Evolutionary conservation across 2,113 vertebrate species (phyloP).

Genomic region (Rhizomys pruinosus): DNA sequence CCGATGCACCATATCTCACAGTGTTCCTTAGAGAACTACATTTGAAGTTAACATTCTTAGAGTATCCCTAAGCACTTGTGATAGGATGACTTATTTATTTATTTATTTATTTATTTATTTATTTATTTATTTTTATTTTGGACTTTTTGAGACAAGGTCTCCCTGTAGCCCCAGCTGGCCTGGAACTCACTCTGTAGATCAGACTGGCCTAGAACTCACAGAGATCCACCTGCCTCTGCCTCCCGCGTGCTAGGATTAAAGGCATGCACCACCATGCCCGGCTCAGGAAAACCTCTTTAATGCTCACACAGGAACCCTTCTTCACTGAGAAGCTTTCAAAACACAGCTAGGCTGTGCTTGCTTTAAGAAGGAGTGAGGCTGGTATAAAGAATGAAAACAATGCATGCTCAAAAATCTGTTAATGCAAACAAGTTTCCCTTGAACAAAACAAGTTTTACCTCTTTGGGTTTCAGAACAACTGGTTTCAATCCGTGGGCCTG

Average conservation of each 20-base stretch:
- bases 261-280: too few species aligned
- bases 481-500: constrained; percentile 97
- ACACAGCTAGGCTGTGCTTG: neutral
- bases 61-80: neutral
- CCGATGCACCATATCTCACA: neutral
- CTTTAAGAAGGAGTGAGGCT: neutral
- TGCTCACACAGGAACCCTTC: neutral
- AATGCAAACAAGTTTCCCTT: neutral
- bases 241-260: too few species aligned
- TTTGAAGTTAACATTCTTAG: constrained; percentile 9
- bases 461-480: constrained; percentile 95
- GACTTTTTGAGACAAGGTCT: too few species aligned
- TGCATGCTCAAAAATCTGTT: neutral
- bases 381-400: neutral
- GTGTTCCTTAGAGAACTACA: neutral
- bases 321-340: neutral
- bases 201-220: too few species aligned
- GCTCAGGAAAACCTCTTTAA: too few species aligned
- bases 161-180: too few species aligned
- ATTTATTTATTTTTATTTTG: too few species aligned
- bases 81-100: neutral
- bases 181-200: too few species aligned
- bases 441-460: constrained; percentile 92
- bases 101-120: too few species aligned
- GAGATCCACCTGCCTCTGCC: too few species aligned